Percentiles rank a stretch among this genome's conserved stretches.
These are phyloP conservation scores for Trididemnum clinides DNA, from an alignment of 23 tunicate species.

Conservation along the genomic window DNA sequence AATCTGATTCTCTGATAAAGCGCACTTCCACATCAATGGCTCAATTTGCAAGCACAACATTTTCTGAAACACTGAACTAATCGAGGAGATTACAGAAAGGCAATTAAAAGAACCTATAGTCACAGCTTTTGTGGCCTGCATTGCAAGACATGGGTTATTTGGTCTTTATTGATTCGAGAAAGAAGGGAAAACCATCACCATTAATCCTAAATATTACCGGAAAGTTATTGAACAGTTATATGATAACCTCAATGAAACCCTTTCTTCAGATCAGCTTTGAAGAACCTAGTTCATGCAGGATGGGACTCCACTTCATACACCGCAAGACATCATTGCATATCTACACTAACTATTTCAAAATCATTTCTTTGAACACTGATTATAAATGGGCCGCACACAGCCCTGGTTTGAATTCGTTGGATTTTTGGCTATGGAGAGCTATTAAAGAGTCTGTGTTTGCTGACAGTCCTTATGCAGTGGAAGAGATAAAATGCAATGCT, in stretches of 20 bases:
- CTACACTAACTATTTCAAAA: not conserved
- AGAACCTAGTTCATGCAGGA: not conserved
- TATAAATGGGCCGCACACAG: not conserved
- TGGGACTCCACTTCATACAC: not conserved
- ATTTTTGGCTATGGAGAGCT: not conserved
- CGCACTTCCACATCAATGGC: too few species aligned
- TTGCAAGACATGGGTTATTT: too few species aligned
- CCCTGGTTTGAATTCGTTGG: not conserved
- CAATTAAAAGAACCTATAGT: too few species aligned
- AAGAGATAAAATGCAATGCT: not conserved
- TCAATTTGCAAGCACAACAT: too few species aligned
- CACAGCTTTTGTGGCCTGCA: too few species aligned
- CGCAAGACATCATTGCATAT: too few species aligned
- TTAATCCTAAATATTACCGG: not conserved
- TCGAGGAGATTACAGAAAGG: too few species aligned
- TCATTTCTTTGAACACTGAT: not conserved
- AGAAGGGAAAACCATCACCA: too few species aligned
- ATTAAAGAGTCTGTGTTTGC: not conserved
- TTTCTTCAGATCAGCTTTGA: not conserved
- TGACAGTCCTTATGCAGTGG: not conserved
- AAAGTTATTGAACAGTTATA: not conserved
- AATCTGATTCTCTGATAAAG: too few species aligned
- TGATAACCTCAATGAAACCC: not conserved
- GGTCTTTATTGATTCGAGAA: too few species aligned
- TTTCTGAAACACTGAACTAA: too few species aligned